Conservation (phyloP, 2,113 vertebrate genomes). For the Passerina amoena region DNA sequence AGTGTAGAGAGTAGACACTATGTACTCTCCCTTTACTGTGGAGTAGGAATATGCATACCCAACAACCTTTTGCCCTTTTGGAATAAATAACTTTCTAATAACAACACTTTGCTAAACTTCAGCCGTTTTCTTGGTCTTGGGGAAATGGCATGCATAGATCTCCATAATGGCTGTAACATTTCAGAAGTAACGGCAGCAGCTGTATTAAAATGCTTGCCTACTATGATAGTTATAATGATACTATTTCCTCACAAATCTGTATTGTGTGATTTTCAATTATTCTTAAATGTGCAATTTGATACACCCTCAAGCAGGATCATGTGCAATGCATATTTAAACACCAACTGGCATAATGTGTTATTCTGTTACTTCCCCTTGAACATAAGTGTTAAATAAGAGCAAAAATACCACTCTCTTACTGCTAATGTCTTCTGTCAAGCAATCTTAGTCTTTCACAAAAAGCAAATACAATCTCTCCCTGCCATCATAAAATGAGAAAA, state of each 20-base stretch:
- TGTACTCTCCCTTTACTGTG: not conserved
- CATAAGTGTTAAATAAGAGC: not conserved
- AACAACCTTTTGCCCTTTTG: not conserved
- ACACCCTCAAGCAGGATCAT: not conserved
- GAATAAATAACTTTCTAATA: not conserved
- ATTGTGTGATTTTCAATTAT: constrained; percentile 3
- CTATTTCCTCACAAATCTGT: not conserved
- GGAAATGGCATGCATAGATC: not conserved
- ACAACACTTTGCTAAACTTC: not conserved
- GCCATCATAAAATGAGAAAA: not conserved
- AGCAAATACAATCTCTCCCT: not conserved
- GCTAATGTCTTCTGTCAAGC: not conserved
- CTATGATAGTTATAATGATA: not conserved
- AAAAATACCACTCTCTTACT: not conserved
- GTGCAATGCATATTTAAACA: not conserved
- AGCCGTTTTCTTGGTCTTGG: not conserved
- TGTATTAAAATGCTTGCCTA: not conserved
- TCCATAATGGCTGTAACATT: not conserved
- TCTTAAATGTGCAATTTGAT: not conserved
- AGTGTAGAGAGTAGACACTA: not conserved
- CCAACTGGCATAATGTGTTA: not conserved
- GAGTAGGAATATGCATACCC: not conserved
- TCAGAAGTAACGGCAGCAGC: not conserved
- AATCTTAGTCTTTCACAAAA: not conserved
- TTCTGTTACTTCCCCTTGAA: not conserved